Base-by-base conservation (phyloP, 1,140 invertebrate species). In the Vanessa atalanta region DNA sequence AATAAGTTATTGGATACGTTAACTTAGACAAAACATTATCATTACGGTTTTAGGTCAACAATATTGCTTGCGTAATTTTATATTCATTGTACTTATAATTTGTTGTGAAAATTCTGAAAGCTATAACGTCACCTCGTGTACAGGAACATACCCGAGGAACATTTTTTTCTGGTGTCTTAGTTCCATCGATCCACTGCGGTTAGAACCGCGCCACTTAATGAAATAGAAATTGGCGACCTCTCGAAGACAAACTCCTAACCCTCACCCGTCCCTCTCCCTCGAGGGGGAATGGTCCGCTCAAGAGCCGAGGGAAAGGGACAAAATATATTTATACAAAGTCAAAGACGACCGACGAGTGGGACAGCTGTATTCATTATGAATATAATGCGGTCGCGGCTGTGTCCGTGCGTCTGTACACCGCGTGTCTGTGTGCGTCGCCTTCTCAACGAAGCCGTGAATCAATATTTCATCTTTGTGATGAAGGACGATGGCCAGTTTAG, bases 311-410 rank as follows among this genome's bases (percentile, higher is more conserved):
- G 88, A 91, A 64, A 83, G 87, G 75, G 90, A 92, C 89, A 83
- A 86, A 92, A 88, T 87, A 91, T 92, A 91, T 91, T 91, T 91
- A 91, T 91, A 90, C 89, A 91, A 92, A 92, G 89, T 92, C 88
- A 91, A 92, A 92, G 90, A 91, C 88, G 90, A 82, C 85, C 83
- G 80, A 75, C 83, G 90, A 92, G 90, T 91, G 88, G 89, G 90
- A 92, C 87, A 88, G 90, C 88, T 89, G 89, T 92, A 92, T 90
- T 91, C 90, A 92, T 92, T 91, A 91, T 92, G 89, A 90, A 91
- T 91, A 92, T 92, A 91, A 92, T 91, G 90, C 83, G 88, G 88
- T 89, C 79, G 81, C 84, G 81, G 81, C 82, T 90, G 88, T 92
- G 90, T 92, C 87, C 82, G 89, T 89, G 86, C 82, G 84, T 89